Conservation (phyloP, 2,797 vertebrate genomes). For the Nyctalus aviator region DNA sequence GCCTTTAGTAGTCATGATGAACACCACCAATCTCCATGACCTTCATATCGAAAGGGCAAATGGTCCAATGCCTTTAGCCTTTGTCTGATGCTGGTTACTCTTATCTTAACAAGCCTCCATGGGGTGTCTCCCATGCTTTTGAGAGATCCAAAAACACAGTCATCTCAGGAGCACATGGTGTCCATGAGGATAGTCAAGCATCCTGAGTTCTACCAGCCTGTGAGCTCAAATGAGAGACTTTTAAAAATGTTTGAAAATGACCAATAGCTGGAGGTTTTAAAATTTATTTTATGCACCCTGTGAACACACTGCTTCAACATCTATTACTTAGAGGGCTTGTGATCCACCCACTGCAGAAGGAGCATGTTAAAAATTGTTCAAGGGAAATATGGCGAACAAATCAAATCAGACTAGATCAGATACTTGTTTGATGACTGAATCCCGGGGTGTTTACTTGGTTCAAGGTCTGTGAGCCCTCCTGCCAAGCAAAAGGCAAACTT, state of each 20-base stretch:
- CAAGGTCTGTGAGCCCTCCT: background rate
- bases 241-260: constrained; percentile 79
- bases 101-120: constrained; percentile 7
- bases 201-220: constrained; percentile 64
- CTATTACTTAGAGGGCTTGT: constrained; percentile 53
- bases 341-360: constrained; percentile 33
- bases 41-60: background rate
- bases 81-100: background rate
- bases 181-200: constrained; percentile 74
- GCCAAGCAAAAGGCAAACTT: background rate
- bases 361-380: constrained; percentile 20
- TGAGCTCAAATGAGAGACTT: constrained; percentile 78
- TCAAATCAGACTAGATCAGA: constrained; percentile 23
- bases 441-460: background rate
- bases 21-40: background rate
- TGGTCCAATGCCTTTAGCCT: background rate
- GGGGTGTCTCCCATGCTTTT: constrained; percentile 19
- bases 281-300: constrained; percentile 64
- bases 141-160: constrained; percentile 40
- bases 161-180: constrained; percentile 69
- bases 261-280: constrained; percentile 71
- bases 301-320: constrained; percentile 26
- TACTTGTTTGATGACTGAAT: constrained; percentile 22
- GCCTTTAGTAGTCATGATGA: background rate
- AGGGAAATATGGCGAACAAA: constrained; percentile 55